phyloP scores from a whole-genome alignment of 2,113 vertebrate genomes.

The Micronycteris hirsuta region DNA sequence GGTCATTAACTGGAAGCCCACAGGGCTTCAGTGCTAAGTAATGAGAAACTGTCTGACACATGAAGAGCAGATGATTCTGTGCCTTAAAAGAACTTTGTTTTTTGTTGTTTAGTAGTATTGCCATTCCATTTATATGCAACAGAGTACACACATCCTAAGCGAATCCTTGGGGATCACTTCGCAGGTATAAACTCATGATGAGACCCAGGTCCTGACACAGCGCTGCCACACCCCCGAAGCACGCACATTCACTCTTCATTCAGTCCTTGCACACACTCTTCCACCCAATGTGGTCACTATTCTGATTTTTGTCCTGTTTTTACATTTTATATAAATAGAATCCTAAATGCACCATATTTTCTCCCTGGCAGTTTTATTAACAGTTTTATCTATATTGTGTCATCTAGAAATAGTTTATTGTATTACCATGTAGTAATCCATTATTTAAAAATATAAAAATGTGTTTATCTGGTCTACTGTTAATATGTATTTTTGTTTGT shows the following conservation, averaged over 20 bases:
- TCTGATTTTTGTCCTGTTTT: background rate
- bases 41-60: background rate
- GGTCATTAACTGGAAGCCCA: constrained; percentile 17
- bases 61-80: background rate
- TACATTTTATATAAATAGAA: background rate
- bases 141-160: background rate
- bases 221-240: fast-evolving
- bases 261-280: too few relatives aligned
- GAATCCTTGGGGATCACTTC: fast-evolving
- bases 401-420: background rate
- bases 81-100: background rate
- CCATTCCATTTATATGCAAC: background rate
- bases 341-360: background rate
- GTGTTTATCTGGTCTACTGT: background rate
- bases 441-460: background rate
- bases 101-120: background rate
- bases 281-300: background rate
- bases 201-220: background rate
- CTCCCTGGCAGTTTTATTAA: background rate
- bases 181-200: background rate
- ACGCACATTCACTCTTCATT: fast-evolving
- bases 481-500: background rate
- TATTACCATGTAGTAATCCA: background rate
- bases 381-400: background rate
- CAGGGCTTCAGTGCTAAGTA: background rate